Base-by-base conservation (phyloP, 2,113 vertebrate genomes). In the Bos javanicus region DNA sequence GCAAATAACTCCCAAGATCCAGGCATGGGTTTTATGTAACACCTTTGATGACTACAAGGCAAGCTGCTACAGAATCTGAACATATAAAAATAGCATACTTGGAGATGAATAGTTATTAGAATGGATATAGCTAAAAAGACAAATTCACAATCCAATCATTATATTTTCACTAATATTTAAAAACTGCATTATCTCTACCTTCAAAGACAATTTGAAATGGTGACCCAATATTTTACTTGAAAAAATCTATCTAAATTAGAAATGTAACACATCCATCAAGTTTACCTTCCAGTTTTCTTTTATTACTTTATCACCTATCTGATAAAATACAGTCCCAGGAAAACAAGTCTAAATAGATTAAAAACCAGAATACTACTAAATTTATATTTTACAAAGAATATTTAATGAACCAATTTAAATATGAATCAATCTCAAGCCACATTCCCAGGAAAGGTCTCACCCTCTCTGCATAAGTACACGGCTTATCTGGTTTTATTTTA, bases 231-330 rank as follows among this genome's bases (percentile, higher is more conserved):
- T 90, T 97, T 93, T 39, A 93, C 56, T 46, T 94, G 36, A 88
- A 96, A 92, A 94, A 74, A 19, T 85, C 36, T 62, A 94, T 57
- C 62, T 50, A 92, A 48, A 54, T 46, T 60, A 57, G 33, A 97
- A 97, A 89, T 95, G 5, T 91, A 85, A 60, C 36, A 59, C 54
- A 92, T 78, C 74, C 91, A 84, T 87, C 90, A 93, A 46, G 74
- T 67, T 64, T 74, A 92, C 21, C 83, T 88, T 48, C 78, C 94
- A 6, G 16, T 85, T 87, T 96, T 36, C 59, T 97, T 97, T 85
- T 83, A 46, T n/a, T 56, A 14, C 43, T 50, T 76, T 87, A 89
- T 64, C 74, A 94, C 59, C 28, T 60, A 46, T 23, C 28, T 93
- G 43, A 89, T 83, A 62, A 96, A 94, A 78, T 62, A 95, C 0